A percentile compares a stretch with the other conserved stretches of the same genome.
These are phyloP conservation scores for Phymanthus crucifer DNA, from an alignment of 92 coral and sea anemone species.

Conservation along the genomic window DNA sequence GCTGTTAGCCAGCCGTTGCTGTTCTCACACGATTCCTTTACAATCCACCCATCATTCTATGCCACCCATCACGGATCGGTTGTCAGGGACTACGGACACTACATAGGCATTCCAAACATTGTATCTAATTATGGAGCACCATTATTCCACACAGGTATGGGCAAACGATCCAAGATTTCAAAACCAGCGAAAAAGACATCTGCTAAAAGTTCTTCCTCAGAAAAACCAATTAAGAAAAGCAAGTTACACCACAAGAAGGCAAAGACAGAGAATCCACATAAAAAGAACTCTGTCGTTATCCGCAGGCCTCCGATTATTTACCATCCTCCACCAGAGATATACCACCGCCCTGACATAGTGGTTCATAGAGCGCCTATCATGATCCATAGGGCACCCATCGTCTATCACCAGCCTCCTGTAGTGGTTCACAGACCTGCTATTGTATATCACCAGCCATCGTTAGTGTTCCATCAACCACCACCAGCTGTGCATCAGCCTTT, in stretches of 20 bases:
- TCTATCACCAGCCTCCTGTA: slow-evolving; percentile 96
- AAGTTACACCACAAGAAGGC: slow-evolving; percentile 61
- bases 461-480: slow-evolving; percentile 97
- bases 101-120: slow-evolving; percentile 92
- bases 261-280: slow-evolving; percentile 78
- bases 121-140: slow-evolving; percentile 88
- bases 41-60: slow-evolving; percentile 92
- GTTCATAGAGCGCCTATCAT: slow-evolving; percentile 98
- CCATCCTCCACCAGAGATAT: slow-evolving; percentile 98
- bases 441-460: slow-evolving; percentile 95
- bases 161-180: slow-evolving; percentile 65
- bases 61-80: slow-evolving; percentile 97
- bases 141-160: slow-evolving; percentile 66
- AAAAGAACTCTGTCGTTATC: slow-evolving; percentile 89
- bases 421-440: slow-evolving; percentile 98
- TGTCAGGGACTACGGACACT: slow-evolving; percentile 95
- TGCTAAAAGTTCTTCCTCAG: slow-evolving; percentile 6
- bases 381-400: slow-evolving; percentile 92
- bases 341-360: slow-evolving; percentile 95
- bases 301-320: slow-evolving; percentile 96
- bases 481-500: slow-evolving; percentile 95
- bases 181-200: slow-evolving; percentile 29
- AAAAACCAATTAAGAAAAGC: slow-evolving; percentile 12
- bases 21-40: slow-evolving; percentile 97
- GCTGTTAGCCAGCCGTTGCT: slow-evolving; percentile 93